A percentile compares a stretch with the other conserved stretches of the same genome.
phyloP scores from a whole-genome alignment of 2,888 invertebrate species.

The Erebia epiphron region DNA sequence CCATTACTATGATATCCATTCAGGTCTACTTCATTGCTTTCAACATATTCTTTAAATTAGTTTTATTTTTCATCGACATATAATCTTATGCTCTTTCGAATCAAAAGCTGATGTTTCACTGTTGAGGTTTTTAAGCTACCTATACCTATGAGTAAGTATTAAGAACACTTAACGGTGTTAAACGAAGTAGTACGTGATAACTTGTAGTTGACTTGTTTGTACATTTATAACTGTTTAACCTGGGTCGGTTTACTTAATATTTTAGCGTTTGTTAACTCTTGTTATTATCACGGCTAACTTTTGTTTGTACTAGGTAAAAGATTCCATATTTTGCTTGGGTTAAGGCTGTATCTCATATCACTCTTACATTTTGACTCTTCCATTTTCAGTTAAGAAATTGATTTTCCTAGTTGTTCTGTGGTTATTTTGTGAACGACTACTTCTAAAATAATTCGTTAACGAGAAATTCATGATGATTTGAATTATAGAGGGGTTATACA shows the following conservation, averaged over 20 bases:
- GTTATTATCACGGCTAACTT: slow-evolving; percentile 19
- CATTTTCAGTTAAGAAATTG: neutral
- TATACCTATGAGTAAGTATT: slow-evolving; percentile 9
- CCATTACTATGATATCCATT: too few relatives aligned
- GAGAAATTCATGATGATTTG: neutral
- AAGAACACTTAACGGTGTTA: slow-evolving; percentile 32
- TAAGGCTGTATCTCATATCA: neutral
- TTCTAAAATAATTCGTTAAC: neutral
- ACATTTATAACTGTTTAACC: slow-evolving; percentile 35
- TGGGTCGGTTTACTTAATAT: slow-evolving; percentile 28
- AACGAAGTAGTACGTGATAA: slow-evolving; percentile 31
- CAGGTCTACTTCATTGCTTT: too few relatives aligned
- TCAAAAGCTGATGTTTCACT: neutral
- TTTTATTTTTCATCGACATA: neutral
- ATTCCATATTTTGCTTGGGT: neutral
- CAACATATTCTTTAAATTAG: neutral
- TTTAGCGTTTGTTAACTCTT: slow-evolving; percentile 19
- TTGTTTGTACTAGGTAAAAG: neutral
- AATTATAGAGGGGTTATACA: neutral
- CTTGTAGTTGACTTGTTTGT: slow-evolving; percentile 27
- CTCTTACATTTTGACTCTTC: neutral
- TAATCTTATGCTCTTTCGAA: neutral
- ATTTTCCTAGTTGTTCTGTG: neutral
- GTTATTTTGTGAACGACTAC: neutral
- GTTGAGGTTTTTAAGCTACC: neutral